These are phyloP conservation scores for Oryzias javanicus DNA, from an alignment of 2,113 vertebrate genomes.

Conservation along the genomic window DNA sequence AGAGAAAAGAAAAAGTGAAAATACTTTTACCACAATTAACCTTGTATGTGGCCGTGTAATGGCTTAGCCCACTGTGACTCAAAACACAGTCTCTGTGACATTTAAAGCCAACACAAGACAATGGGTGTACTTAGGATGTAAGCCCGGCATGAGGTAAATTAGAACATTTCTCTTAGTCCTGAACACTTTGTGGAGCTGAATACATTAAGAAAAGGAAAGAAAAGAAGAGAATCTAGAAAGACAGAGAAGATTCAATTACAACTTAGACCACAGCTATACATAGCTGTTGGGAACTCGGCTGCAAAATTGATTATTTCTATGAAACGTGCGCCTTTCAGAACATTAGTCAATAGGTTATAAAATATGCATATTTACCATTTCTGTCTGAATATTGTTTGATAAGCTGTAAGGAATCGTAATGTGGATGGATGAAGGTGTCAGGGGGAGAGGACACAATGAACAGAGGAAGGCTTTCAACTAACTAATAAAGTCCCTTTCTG, in stretches of 20 bases:
- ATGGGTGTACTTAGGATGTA: slow-evolving; percentile 71
- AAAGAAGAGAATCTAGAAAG: slow-evolving; percentile 59
- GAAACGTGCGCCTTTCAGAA: slow-evolving; percentile 40
- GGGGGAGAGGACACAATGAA: slow-evolving; percentile 12
- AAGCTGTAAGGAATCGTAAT: slow-evolving; percentile 44
- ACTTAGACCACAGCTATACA: slow-evolving; percentile 48
- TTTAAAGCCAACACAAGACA: slow-evolving; percentile 75
- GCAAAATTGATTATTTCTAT: slow-evolving; percentile 54
- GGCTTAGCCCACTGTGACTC: slow-evolving; percentile 78
- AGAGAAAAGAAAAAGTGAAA: slow-evolving; percentile 71
- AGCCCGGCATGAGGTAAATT: slow-evolving; percentile 76
- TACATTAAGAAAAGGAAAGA: slow-evolving; percentile 61
- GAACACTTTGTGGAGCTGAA: slow-evolving; percentile 62
- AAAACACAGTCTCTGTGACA: slow-evolving; percentile 78
- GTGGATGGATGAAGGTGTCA: slow-evolving; percentile 41
- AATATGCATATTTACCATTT: slow-evolving; percentile 62
- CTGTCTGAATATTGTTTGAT: slow-evolving; percentile 32
- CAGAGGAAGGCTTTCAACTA: slow-evolving; percentile 2
- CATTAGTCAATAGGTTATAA: slow-evolving; percentile 63
- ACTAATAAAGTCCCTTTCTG: no score
- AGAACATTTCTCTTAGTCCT: slow-evolving; percentile 76
- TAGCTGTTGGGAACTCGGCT: slow-evolving; percentile 45
- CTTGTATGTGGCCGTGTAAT: slow-evolving; percentile 82
- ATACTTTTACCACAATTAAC: slow-evolving; percentile 79
- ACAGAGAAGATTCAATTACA: slow-evolving; percentile 56